Percentiles rank a stretch among this genome's conserved stretches.
Conservation (phyloP, 2,113 vertebrate genomes). For the Eurystomus gularis region DNA sequence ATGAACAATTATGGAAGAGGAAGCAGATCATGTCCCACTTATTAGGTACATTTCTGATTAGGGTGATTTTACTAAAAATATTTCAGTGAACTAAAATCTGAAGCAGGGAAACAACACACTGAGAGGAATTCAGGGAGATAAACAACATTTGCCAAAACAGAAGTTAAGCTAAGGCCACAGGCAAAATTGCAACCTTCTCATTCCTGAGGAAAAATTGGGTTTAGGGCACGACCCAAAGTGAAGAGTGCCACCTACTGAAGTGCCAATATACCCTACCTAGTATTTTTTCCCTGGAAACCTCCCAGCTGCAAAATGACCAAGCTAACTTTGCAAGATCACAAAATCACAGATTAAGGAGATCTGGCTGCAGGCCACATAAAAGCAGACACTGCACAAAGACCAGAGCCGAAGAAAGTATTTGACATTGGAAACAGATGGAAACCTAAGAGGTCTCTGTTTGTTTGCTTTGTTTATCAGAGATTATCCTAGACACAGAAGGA, state of each 20-base stretch:
- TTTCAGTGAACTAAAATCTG: neutral
- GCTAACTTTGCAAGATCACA: neutral
- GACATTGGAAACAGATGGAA: constrained; percentile 21
- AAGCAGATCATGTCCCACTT: neutral
- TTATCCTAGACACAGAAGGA: neutral
- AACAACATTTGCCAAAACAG: neutral
- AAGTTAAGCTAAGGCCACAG: neutral
- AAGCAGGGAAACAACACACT: neutral
- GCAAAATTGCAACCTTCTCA: neutral
- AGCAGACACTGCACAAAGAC: constrained; percentile 1
- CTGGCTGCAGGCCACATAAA: neutral
- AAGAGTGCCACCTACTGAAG: constrained; percentile 31
- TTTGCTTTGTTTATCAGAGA: constrained; percentile 44
- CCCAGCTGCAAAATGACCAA: neutral
- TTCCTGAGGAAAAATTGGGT: neutral
- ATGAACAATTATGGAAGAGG: neutral
- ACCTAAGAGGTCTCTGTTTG: constrained; percentile 46
- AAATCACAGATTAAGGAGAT: neutral
- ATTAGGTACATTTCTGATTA: neutral
- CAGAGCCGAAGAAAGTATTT: neutral
- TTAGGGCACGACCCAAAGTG: neutral
- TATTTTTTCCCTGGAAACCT: neutral
- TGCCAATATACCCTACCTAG: neutral
- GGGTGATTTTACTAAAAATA: neutral
- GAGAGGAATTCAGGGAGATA: neutral